phyloP scores from a whole-genome alignment of 1,140 invertebrate species.

The Apolygus lucorum region DNA sequence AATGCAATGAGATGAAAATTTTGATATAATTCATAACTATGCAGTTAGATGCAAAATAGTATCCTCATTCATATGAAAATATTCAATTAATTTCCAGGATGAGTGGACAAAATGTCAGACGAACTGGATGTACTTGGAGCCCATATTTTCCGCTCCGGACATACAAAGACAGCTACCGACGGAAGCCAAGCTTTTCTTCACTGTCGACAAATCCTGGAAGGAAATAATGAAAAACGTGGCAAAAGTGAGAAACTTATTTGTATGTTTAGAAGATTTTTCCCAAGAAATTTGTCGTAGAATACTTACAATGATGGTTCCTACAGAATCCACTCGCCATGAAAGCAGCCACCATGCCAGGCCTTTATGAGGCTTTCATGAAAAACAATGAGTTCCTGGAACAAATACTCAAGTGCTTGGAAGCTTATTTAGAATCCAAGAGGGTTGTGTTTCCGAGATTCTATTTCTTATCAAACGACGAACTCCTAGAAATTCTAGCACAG shows the following conservation, averaged over 20 bases:
- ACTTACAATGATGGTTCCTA: constrained; percentile 20
- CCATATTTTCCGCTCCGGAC: constrained; percentile 81
- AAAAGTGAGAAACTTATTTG: constrained; percentile 42
- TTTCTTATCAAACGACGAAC: constrained; percentile 88
- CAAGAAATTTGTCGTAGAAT: neutral
- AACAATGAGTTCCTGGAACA: constrained; percentile 70
- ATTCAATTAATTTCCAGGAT: constrained; percentile 44
- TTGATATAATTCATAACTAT: neutral
- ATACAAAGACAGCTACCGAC: constrained; percentile 77
- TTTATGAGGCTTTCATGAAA: constrained; percentile 60
- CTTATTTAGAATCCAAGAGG: constrained; percentile 77
- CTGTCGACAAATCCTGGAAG: constrained; percentile 80
- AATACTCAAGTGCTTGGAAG: constrained; percentile 71
- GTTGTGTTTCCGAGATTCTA: constrained; percentile 87
- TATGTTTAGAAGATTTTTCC: constrained; percentile 1
- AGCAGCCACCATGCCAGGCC: constrained; percentile 51
- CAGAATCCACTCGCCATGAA: constrained; percentile 62
- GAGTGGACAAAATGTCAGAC: constrained; percentile 75
- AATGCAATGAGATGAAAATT: too few species aligned
- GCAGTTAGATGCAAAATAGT: neutral
- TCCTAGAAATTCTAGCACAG: constrained; percentile 85
- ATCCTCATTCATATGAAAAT: neutral
- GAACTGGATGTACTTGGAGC: constrained; percentile 78
- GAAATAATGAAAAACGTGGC: constrained; percentile 65
- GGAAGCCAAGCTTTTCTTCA: constrained; percentile 71